Percentiles rank a stretch among this genome's conserved stretches.
phyloP scores from a whole-genome alignment of 2,888 invertebrate species.

The Melanophora roralis region DNA sequence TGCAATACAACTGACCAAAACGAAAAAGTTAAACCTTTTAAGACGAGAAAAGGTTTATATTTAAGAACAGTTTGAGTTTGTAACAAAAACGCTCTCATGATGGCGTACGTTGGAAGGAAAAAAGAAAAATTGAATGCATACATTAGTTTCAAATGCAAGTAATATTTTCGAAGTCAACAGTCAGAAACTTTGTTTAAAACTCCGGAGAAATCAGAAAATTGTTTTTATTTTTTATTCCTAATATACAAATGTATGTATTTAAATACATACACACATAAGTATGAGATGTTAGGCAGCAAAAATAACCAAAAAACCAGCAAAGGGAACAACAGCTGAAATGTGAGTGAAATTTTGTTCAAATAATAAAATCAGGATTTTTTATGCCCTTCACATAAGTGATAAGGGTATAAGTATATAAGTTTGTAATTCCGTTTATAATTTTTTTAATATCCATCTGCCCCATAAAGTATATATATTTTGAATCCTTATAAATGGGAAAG shows the following conservation, averaged over 20 bases:
- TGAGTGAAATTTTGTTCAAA: conserved; percentile 1
- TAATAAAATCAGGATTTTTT: not conserved
- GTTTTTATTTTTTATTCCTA: conserved; percentile 32
- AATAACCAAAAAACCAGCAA: not conserved
- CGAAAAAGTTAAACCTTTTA: conserved; percentile 11
- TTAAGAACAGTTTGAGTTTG: conserved; percentile 30
- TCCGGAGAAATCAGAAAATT: conserved; percentile 54
- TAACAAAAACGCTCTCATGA: not conserved
- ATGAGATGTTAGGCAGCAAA: not conserved
- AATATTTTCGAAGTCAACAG: conserved; percentile 57
- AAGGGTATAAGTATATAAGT: too few species aligned
- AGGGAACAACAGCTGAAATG: conserved; percentile 1
- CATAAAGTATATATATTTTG: too few species aligned
- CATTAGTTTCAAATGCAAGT: conserved; percentile 55
- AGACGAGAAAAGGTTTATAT: not conserved
- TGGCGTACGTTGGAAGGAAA: not conserved
- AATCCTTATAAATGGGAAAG: too few species aligned
- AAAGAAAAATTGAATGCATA: conserved; percentile 45
- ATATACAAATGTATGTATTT: too few species aligned
- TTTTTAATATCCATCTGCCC: too few species aligned
- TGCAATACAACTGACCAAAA: conserved; percentile 8
- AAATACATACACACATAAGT: too few species aligned
- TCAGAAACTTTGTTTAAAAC: conserved; percentile 42
- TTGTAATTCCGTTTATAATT: too few species aligned
- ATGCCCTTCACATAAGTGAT: too few species aligned